Evolutionary conservation across 2,797 vertebrate species (phyloP).

Genomic region (Fundulus diaphanus): DNA sequence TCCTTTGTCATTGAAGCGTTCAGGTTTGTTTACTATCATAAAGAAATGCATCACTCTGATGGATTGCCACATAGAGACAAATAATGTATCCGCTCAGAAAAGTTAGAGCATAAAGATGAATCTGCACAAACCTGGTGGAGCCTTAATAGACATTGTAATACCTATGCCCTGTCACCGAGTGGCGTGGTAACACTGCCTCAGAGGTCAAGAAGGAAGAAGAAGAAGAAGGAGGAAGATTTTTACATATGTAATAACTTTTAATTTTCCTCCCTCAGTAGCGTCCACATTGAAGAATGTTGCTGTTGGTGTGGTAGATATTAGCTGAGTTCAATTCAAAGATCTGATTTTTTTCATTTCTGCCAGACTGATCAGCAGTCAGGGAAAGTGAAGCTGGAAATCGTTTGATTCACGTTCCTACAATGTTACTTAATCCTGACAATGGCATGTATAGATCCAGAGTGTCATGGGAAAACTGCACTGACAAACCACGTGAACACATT

Average conservation of each 20-base stretch:
- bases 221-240: too few relatives aligned
- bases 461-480: not conserved
- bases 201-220: too few relatives aligned
- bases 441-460: not conserved
- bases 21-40: conserved; percentile 81
- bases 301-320: not conserved
- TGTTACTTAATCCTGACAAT: not conserved
- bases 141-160: too few relatives aligned
- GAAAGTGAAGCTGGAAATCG: not conserved
- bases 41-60: not conserved
- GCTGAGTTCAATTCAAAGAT: not conserved
- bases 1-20: conserved; percentile 97
- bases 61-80: too few relatives aligned
- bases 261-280: not conserved
- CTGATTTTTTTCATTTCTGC: not conserved
- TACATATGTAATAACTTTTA: too few relatives aligned
- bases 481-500: not conserved
- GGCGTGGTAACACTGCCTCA: too few relatives aligned
- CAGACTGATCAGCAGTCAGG: not conserved
- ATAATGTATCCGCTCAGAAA: too few relatives aligned
- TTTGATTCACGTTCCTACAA: not conserved
- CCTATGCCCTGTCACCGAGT: too few relatives aligned
- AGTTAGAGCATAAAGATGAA: not conserved
- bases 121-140: too few relatives aligned
- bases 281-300: not conserved